Percentiles rank a stretch among this genome's conserved stretches.
These are phyloP conservation scores for Noctua pronuba DNA, from an alignment of 2,888 invertebrate genomes.

Conservation along the genomic window DNA sequence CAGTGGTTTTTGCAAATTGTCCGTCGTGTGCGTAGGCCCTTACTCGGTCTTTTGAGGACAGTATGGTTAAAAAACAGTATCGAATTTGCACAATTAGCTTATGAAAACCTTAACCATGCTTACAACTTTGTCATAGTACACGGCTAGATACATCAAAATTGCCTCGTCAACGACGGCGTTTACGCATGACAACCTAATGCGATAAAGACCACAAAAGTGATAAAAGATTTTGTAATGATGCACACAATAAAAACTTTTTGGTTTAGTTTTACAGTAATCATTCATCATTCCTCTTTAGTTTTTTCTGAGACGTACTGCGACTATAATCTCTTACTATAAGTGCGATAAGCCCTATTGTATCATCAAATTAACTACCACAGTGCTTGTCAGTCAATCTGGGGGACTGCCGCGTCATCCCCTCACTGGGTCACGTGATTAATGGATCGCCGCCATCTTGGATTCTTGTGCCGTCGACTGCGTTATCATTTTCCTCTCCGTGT, in stretches of 20 bases:
- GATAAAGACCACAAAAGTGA: background rate
- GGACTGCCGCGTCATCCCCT: conserved; percentile 64
- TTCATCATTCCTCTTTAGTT: background rate
- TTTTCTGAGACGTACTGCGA: background rate
- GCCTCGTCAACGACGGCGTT: no score
- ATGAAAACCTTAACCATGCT: no score
- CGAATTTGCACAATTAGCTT: no score
- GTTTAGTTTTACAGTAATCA: background rate
- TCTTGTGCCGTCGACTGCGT: conserved; percentile 59
- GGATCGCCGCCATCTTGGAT: conserved; percentile 71
- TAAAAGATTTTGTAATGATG: background rate
- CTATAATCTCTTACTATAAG: conserved; percentile 16
- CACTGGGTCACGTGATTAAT: conserved; percentile 73
- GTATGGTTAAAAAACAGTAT: no score
- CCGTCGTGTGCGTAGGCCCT: no score
- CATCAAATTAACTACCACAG: conserved; percentile 64
- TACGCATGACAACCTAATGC: no score
- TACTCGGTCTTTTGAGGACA: no score
- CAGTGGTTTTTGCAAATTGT: no score
- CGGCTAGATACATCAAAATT: no score
- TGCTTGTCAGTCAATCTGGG: conserved; percentile 69
- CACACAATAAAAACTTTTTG: no score
- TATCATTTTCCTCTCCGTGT: conserved; percentile 63
- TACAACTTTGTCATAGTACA: no score
- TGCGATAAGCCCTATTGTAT: conserved; percentile 34